phyloP scores from a whole-genome alignment of 2,113 vertebrate species.

The Chloebia gouldiae region DNA sequence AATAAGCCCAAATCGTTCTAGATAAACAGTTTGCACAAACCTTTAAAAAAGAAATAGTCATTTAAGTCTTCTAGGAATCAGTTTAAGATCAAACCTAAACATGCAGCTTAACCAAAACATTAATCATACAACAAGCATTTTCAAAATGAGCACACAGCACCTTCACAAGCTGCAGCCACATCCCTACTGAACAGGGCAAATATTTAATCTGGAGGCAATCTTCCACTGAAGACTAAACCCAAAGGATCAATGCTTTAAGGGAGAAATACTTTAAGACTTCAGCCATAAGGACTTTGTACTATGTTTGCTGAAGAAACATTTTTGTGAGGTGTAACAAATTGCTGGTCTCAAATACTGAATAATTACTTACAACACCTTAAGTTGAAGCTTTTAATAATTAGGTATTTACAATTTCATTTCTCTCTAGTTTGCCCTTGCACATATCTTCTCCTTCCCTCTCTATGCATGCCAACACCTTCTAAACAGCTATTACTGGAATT shows the following conservation, averaged over 20 bases:
- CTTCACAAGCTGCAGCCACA: not conserved
- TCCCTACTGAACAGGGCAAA: not conserved
- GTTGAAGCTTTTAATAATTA: not conserved
- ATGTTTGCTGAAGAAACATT: not conserved
- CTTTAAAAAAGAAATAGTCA: not conserved
- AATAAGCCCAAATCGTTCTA: not conserved
- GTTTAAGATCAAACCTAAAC: not conserved
- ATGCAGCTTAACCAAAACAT: not conserved
- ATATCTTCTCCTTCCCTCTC: not conserved
- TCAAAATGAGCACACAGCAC: not conserved
- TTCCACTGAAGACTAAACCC: not conserved
- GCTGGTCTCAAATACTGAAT: not conserved
- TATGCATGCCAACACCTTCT: not conserved
- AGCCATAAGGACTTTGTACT: not conserved
- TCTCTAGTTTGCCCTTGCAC: not conserved
- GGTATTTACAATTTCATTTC: not conserved
- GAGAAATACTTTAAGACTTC: not conserved
- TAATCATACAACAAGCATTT: not conserved
- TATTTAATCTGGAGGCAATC: not conserved
- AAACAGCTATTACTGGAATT: not conserved
- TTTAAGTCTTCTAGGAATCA: not conserved
- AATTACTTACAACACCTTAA: not conserved
- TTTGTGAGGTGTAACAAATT: not conserved
- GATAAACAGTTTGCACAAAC: not conserved
- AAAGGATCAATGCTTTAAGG: not conserved